Evolutionary conservation across 53 echinoderm and acorn worm species (phyloP).

Genomic region (Henricia sp.): DNA sequence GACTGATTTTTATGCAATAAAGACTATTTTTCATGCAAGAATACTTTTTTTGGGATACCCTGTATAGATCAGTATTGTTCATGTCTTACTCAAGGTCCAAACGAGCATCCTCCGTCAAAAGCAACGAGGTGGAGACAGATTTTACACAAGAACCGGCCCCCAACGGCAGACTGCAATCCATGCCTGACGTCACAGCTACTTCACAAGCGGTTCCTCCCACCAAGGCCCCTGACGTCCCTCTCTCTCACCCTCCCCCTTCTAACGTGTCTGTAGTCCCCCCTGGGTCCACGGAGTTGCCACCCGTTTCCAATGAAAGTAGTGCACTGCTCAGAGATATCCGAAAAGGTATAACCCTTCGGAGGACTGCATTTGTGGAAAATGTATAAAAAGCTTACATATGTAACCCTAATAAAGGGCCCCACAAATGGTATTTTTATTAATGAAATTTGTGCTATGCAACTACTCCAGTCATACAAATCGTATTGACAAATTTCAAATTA

Average conservation of each 20-base stretch:
- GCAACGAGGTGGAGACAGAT: constrained; percentile 28
- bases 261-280: neutral
- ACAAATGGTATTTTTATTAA: too few relatives aligned
- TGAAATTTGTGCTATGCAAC: too few relatives aligned
- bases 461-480: too few relatives aligned
- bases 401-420: too few relatives aligned
- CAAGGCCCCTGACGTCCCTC: too few relatives aligned
- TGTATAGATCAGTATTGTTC: neutral
- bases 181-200: neutral
- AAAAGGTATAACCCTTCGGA: neutral
- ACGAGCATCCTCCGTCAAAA: constrained; percentile 28
- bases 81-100: neutral
- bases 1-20: too few relatives aligned
- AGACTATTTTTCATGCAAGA: too few relatives aligned
- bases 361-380: neutral
- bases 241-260: neutral
- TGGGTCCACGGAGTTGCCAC: neutral
- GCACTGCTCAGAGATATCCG: constrained; percentile 20
- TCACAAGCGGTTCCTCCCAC: neutral
- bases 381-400: too few relatives aligned
- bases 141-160: constrained; percentile 17
- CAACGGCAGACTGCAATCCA: neutral
- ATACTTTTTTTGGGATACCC: too few relatives aligned
- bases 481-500: too few relatives aligned
- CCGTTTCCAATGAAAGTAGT: neutral